Base-by-base conservation (phyloP, 2,797 vertebrate genomes). In the Tokudaia muenninki region DNA sequence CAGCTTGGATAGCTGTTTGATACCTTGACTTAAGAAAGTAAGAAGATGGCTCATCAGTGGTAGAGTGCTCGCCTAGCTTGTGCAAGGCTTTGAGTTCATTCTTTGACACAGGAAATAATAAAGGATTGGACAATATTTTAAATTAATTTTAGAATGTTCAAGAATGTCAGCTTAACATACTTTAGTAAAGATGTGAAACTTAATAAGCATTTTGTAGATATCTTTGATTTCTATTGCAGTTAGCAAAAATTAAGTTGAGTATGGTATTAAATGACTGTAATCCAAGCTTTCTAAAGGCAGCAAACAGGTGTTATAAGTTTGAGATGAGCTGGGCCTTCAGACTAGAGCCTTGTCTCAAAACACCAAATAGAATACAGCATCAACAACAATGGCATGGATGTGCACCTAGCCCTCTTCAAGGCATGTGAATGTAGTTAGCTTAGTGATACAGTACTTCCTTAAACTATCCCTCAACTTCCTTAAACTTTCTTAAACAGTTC, bases 71-170 rank as follows among this genome's bases (percentile, higher is more conserved):
- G 3, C 4, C 21, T 79, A 26, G 59, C 57, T n/a, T 65, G 41
- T 24, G 8, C 21, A 79, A 19, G 44, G 8, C 29, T 47, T 63
- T 50, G 29, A 34, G 59, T 65, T 29, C 14, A 65, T 65, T 90
- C 21, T 52, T 1, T 50, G 29, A 11, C 34, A 70, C 22, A 26
- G 13, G 1, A 37, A n/a, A 52, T n/a, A n/a, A 47, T 24, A 77
- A 5, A 91, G 55, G 26, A 57, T 9, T 37, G 8, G 26, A 22
- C 78, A 2, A 22, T 81, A 1, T 77, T 94, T 95, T 80, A 78
- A 95, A 89, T 91, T 93, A 89, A 95, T 79, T 97, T 96, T 94
- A 78, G n/a, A 96, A 72, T 41, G 4, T 41, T 90, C 78, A 78
- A 94, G 91, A 94, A 81, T 95, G 65, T 59, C 3, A 87, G 63